Evolutionary conservation across 2,113 vertebrate species (phyloP).

Genomic region (Ovis canadensis): DNA sequence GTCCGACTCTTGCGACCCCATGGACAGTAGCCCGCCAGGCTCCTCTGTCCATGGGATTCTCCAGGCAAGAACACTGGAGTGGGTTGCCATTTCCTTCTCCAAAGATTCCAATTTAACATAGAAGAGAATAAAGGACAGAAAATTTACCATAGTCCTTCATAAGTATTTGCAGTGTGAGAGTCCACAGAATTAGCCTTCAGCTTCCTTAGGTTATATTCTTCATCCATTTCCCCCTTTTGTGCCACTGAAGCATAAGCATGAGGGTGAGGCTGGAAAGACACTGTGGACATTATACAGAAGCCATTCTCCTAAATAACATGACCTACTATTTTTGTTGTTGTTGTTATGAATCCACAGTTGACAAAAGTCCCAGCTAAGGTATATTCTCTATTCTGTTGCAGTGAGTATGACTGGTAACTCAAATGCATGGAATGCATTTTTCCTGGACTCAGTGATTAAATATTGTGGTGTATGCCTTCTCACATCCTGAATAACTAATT

Average conservation of each 20-base stretch:
- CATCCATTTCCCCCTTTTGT: not conserved
- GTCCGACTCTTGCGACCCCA: no score
- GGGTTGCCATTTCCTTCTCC: no score
- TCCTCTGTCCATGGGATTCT: no score
- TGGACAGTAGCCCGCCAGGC: no score
- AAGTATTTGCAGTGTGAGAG: not conserved
- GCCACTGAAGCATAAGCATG: not conserved
- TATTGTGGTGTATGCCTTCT: not conserved
- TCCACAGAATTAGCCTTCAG: not conserved
- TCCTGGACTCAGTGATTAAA: conserved; percentile 27
- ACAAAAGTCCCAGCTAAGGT: not conserved
- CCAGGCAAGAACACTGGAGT: no score
- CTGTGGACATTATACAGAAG: not conserved
- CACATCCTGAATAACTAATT: conserved; percentile 43
- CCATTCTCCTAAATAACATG: not conserved
- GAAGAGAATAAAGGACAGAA: not conserved
- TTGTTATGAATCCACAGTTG: not conserved
- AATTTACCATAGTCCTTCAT: not conserved
- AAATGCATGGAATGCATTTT: not conserved
- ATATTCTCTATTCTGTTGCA: not conserved
- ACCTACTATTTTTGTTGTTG: not conserved
- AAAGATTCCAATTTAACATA: not conserved
- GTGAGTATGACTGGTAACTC: conserved; percentile 15
- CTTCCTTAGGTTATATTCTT: not conserved
- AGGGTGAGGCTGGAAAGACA: not conserved